Conservation (phyloP, 2,113 vertebrate genomes). For the Hippocampus mohnikei region DNA sequence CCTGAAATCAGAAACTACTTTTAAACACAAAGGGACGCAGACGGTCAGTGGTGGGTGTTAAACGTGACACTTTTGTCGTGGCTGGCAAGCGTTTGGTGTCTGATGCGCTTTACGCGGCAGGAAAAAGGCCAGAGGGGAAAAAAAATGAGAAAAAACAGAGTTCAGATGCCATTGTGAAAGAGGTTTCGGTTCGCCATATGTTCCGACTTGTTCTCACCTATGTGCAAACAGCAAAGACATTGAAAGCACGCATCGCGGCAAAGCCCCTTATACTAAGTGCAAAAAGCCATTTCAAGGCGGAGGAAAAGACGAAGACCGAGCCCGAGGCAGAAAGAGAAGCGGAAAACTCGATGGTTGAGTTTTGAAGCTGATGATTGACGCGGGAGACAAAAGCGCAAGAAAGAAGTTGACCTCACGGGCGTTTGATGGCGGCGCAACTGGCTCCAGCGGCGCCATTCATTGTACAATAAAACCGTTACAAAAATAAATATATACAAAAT, state of each 20-base stretch:
- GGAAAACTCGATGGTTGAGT: conserved; percentile 8
- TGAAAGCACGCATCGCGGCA: conserved; percentile 6
- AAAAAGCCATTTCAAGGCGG: conserved; percentile 27
- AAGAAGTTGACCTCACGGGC: conserved; percentile 17
- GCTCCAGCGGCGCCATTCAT: not conserved
- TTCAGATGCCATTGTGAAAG: too few species aligned
- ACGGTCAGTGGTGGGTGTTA: not conserved
- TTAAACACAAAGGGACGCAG: not conserved
- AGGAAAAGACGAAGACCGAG: conserved; percentile 8
- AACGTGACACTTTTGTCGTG: not conserved
- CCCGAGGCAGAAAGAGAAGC: conserved; percentile 5
- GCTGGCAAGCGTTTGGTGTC: not conserved
- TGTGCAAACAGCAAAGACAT: conserved; percentile 4
- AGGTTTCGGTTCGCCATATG: not conserved
- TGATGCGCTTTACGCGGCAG: not conserved
- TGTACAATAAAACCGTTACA: conserved; percentile 23
- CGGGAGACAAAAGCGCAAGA: not conserved
- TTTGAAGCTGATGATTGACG: conserved; percentile 4
- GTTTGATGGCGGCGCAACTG: not conserved
- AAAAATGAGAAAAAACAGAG: too few species aligned
- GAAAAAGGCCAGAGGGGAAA: too few species aligned
- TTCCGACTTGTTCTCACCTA: not conserved
- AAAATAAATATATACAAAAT: conserved; percentile 65
- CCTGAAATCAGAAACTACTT: not conserved
- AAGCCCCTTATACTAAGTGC: conserved; percentile 26